These are phyloP conservation scores for Pachyramphus minor DNA, from an alignment of 2,113 vertebrate genomes.

Conservation along the genomic window DNA sequence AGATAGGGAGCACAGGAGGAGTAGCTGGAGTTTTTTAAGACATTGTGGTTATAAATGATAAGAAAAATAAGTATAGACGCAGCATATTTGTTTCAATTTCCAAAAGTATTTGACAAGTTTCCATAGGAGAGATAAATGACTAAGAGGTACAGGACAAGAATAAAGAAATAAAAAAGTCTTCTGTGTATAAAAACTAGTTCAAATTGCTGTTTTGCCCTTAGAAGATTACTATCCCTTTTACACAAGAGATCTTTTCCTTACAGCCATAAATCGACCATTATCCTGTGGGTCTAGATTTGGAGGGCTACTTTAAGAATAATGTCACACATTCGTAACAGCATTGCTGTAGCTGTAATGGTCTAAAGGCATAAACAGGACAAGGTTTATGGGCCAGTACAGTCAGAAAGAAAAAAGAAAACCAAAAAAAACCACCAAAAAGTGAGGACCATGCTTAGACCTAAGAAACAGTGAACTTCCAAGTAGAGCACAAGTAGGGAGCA, in stretches of 20 bases:
- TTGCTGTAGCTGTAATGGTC: background rate
- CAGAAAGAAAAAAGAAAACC: background rate
- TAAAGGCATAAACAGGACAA: background rate
- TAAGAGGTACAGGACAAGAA: background rate
- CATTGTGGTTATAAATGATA: constrained; percentile 3
- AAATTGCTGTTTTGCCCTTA: background rate
- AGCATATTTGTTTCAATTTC: constrained; percentile 44
- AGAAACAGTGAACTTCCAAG: background rate
- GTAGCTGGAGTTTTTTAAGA: background rate
- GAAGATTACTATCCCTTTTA: background rate
- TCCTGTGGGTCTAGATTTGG: background rate
- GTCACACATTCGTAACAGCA: background rate
- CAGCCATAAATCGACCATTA: background rate
- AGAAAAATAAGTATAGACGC: constrained; percentile 11
- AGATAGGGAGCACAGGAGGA: background rate
- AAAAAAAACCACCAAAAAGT: too few species aligned
- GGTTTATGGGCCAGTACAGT: background rate
- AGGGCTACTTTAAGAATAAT: background rate
- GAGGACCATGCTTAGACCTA: background rate
- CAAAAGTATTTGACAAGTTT: constrained; percentile 24
- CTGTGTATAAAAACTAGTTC: background rate
- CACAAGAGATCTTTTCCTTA: background rate
- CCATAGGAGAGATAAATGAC: constrained; percentile 17
- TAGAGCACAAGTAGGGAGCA: background rate
- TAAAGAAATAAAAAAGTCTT: background rate